Evolutionary conservation across 2,888 invertebrate genomes (phyloP).

Genomic region (Synergus japonicus): DNA sequence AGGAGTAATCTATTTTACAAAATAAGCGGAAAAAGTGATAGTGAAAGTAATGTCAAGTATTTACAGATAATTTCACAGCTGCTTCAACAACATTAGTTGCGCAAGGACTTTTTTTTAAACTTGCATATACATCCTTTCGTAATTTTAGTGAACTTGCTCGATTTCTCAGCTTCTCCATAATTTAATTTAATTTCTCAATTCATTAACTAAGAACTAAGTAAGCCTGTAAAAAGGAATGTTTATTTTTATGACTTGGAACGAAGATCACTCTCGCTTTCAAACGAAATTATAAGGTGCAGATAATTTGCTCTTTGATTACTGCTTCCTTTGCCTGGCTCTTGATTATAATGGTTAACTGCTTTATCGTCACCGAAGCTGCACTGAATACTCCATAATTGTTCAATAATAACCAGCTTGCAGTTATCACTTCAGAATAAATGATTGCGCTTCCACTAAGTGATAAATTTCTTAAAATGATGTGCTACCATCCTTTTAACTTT

Average conservation of each 20-base stretch:
- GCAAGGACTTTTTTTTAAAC: slow-evolving; percentile 15
- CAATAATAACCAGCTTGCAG: slow-evolving; percentile 1
- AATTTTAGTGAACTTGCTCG: neutral
- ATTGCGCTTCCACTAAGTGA: neutral
- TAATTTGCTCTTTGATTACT: slow-evolving; percentile 30
- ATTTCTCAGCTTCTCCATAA: neutral
- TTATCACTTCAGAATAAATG: slow-evolving; percentile 10
- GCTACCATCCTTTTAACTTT: neutral
- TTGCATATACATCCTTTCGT: neutral
- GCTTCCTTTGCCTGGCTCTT: slow-evolving; percentile 17
- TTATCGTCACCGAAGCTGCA: slow-evolving; percentile 28
- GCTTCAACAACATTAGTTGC: slow-evolving; percentile 6
- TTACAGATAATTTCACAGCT: slow-evolving; percentile 29
- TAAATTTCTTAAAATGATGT: neutral
- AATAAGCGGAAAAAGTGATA: slow-evolving; percentile 30
- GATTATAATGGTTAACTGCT: slow-evolving; percentile 26
- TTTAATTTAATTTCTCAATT: neutral
- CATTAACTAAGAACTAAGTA: neutral
- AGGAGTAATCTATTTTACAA: slow-evolving; percentile 32
- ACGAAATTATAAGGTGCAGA: slow-evolving; percentile 34
- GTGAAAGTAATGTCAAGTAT: slow-evolving; percentile 39
- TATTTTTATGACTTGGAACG: slow-evolving; percentile 29
- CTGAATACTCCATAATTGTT: slow-evolving; percentile 19
- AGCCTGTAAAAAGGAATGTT: neutral
- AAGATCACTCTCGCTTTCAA: slow-evolving; percentile 30